Evolutionary conservation across 2,113 vertebrate genomes (phyloP).

Genomic region (Suricata suricatta): DNA sequence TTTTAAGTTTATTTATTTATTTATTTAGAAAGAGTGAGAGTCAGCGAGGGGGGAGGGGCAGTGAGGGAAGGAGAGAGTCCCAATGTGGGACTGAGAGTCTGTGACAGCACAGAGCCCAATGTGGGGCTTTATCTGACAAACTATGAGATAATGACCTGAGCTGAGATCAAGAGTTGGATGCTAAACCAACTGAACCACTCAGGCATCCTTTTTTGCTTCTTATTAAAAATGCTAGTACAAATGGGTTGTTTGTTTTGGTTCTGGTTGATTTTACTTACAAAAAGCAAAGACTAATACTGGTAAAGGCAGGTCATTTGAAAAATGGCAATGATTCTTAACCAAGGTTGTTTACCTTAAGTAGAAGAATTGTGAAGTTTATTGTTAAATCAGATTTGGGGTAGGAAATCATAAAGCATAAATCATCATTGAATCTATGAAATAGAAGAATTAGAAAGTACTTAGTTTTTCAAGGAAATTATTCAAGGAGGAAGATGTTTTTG

Average conservation of each 20-base stretch:
- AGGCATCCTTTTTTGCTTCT: too few relatives aligned
- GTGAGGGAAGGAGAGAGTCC: too few relatives aligned
- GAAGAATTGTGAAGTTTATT: neutral
- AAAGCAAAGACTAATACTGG: neutral
- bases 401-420: neutral
- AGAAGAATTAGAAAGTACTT: neutral
- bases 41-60: too few relatives aligned
- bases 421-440: neutral
- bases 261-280: neutral
- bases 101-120: too few relatives aligned
- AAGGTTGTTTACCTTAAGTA: neutral
- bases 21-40: too few relatives aligned
- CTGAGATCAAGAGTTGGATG: too few relatives aligned
- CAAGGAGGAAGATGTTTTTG: neutral
- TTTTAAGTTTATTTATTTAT: neutral
- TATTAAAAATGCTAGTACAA: neutral
- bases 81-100: too few relatives aligned
- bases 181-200: too few relatives aligned
- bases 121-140: too few relatives aligned
- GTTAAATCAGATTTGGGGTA: neutral
- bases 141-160: too few relatives aligned
- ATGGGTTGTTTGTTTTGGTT: neutral
- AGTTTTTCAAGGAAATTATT: neutral
- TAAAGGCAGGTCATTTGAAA: neutral
- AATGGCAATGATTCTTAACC: neutral